phyloP scores from a whole-genome alignment of 1,140 invertebrate species.

The Polypedilum pembai region DNA sequence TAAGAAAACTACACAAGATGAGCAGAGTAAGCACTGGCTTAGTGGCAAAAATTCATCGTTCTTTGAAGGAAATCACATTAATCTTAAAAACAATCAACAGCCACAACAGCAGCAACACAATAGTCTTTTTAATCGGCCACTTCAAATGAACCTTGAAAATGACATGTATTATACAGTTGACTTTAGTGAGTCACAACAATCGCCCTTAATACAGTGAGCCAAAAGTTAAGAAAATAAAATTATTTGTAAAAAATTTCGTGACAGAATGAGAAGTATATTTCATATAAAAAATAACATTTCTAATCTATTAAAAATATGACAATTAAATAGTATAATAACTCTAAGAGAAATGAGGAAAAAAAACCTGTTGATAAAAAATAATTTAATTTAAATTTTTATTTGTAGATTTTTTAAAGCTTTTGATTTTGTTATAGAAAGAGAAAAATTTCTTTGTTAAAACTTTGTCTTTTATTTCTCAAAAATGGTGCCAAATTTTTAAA shows the following conservation, averaged over 20 bases:
- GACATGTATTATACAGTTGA: conserved; percentile 66
- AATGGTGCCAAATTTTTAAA: conserved; percentile 9
- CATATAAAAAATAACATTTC: conserved; percentile 12
- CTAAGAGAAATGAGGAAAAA: background rate
- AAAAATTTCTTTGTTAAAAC: background rate
- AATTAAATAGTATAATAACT: conserved; percentile 14
- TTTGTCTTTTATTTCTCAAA: background rate
- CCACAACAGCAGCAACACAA: conserved; percentile 36
- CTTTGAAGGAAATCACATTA: conserved; percentile 16
- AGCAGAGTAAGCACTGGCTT: conserved; percentile 42
- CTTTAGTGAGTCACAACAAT: conserved; percentile 62
- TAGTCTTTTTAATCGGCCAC: conserved; percentile 42
- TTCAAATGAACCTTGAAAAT: conserved; percentile 50
- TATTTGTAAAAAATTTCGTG: background rate
- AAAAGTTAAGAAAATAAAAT: background rate
- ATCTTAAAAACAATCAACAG: conserved; percentile 32
- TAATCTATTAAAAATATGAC: background rate
- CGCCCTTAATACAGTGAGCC: conserved; percentile 58
- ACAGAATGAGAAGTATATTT: background rate
- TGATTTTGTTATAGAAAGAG: too few species aligned
- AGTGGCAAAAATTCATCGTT: conserved; percentile 37
- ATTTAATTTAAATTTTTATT: background rate
- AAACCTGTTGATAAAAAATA: conserved; percentile 1
- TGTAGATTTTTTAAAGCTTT: too few species aligned
- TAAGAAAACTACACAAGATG: conserved; percentile 35